Evolutionary conservation across 2,113 vertebrate species (phyloP).

Genomic region (Glaucidium brasilianum): DNA sequence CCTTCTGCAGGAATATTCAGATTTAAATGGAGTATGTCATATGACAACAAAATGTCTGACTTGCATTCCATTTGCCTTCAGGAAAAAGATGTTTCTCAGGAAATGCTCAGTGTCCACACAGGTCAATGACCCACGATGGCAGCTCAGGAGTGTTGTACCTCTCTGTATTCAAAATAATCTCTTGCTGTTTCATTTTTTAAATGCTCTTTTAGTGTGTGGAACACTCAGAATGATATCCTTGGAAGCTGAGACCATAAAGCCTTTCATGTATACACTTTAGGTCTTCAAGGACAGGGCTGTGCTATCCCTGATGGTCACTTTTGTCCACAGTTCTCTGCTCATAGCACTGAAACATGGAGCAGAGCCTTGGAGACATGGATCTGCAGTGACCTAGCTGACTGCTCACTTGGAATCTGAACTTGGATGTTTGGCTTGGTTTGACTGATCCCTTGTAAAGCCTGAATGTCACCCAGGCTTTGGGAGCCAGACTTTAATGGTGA

Average conservation of each 20-base stretch:
- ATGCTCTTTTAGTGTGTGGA: background rate
- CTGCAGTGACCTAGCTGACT: slow-evolving; percentile 20
- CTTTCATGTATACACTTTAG: background rate
- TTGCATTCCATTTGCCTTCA: background rate
- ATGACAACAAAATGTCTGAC: background rate
- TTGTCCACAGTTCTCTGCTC: background rate
- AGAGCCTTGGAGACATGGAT: background rate
- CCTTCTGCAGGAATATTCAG: background rate
- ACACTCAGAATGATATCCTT: background rate
- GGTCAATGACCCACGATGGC: background rate
- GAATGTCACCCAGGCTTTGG: slow-evolving; percentile 14
- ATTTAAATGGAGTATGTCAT: background rate
- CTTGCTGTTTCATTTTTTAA: background rate
- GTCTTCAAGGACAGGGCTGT: background rate
- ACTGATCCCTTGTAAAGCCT: background rate
- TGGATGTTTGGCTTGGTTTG: background rate
- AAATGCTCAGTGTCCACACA: background rate
- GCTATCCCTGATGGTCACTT: background rate
- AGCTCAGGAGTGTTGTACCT: background rate
- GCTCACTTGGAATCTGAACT: slow-evolving; percentile 3
- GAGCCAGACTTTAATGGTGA: slow-evolving; percentile 25
- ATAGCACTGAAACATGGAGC: background rate
- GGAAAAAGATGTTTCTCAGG: background rate
- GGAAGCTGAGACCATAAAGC: background rate
- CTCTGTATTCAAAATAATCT: background rate